phyloP scores from a whole-genome alignment of 2,888 invertebrate species.

The Galeopsomyia nigrocyanea region DNA sequence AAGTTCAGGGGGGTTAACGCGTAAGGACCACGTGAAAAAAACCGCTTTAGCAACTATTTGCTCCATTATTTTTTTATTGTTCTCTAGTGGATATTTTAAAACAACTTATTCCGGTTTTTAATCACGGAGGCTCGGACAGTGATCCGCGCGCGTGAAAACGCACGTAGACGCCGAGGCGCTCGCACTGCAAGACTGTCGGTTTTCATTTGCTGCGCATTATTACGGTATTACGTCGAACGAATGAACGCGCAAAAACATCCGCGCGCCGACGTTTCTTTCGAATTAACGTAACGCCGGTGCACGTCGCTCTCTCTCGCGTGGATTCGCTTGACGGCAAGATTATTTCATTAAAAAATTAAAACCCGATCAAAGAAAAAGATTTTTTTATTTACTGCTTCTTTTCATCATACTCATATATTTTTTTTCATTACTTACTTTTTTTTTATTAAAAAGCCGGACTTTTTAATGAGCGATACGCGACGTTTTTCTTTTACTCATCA shows the following conservation, averaged over 20 bases:
- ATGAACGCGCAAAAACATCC: constrained; percentile 58
- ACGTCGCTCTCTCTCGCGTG: constrained; percentile 47
- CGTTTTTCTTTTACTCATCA: neutral
- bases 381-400: constrained; percentile 51
- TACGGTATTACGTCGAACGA: constrained; percentile 63
- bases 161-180: constrained; percentile 66
- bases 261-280: neutral
- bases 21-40: constrained; percentile 52
- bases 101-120: constrained; percentile 70
- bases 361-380: constrained; percentile 67
- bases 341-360: constrained; percentile 70
- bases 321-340: constrained; percentile 65
- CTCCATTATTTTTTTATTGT: constrained; percentile 60
- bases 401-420: constrained; percentile 24
- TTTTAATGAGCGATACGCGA: constrained; percentile 27
- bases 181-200: constrained; percentile 70
- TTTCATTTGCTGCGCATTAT: constrained; percentile 68
- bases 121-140: constrained; percentile 68
- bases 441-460: constrained; percentile 42
- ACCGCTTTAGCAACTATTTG: constrained; percentile 66
- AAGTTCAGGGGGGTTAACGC: constrained; percentile 30
- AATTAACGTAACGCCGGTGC: constrained; percentile 6
- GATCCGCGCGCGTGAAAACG: constrained; percentile 65
- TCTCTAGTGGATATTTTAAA: constrained; percentile 68
- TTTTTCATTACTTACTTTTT: constrained; percentile 24